Conservation (phyloP, 2,113 vertebrate species). For the Pao palembangensis region DNA sequence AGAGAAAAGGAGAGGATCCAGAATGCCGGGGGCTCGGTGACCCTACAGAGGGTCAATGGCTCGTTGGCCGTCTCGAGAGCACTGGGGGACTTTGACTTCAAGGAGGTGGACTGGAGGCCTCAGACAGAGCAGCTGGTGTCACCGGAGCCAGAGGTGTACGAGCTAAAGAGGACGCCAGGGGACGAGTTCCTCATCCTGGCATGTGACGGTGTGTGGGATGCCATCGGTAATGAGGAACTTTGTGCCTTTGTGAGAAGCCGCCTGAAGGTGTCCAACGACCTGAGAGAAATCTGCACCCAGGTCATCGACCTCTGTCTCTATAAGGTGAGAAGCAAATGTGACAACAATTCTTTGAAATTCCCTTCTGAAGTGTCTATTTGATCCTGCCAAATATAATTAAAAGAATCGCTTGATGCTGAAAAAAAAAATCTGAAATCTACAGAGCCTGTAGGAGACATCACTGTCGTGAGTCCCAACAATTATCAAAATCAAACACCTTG, state of each 20-base stretch:
- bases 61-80: slow-evolving; percentile 81
- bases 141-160: slow-evolving; percentile 79
- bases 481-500: no score
- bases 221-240: slow-evolving; percentile 75
- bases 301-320: slow-evolving; percentile 82
- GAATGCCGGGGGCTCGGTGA: slow-evolving; percentile 78
- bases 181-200: slow-evolving; percentile 83
- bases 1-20: slow-evolving; percentile 80
- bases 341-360: neutral
- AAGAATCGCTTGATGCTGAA: no score
- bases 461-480: neutral
- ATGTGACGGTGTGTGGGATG: slow-evolving; percentile 83
- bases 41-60: slow-evolving; percentile 76
- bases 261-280: slow-evolving; percentile 73
- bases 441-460: neutral
- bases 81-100: slow-evolving; percentile 81
- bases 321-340: slow-evolving; percentile 71
- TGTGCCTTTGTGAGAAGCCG: slow-evolving; percentile 75
- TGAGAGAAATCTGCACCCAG: slow-evolving; percentile 77
- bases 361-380: neutral
- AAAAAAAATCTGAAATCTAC: neutral
- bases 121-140: slow-evolving; percentile 82
- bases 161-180: slow-evolving; percentile 62
- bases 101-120: slow-evolving; percentile 74
- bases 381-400: neutral